Evolutionary conservation across 2,888 invertebrate species (phyloP).

Genomic region (Latrodectus hesperus): DNA sequence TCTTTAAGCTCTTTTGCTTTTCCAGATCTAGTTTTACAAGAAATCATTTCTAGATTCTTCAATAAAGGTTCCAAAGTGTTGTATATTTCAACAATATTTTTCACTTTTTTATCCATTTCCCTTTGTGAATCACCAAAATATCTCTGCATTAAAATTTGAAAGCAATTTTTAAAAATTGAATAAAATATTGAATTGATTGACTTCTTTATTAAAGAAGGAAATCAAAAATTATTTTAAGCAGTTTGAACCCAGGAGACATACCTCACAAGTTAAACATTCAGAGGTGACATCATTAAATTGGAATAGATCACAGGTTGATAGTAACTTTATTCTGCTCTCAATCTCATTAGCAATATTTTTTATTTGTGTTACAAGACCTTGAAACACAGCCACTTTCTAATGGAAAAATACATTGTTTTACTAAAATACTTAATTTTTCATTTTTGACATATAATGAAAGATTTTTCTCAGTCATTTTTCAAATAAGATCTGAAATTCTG

Average conservation of each 20-base stretch:
- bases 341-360: constrained; percentile 40
- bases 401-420: too few species aligned
- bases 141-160: constrained; percentile 75
- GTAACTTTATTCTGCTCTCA: constrained; percentile 18
- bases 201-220: too few species aligned
- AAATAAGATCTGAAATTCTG: too few species aligned
- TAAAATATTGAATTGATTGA: too few species aligned
- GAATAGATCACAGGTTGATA: constrained; percentile 29
- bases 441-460: too few species aligned
- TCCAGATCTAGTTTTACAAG: constrained; percentile 86
- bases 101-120: constrained; percentile 82
- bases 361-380: background rate
- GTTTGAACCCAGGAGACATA: background rate
- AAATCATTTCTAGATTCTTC: constrained; percentile 88
- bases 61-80: constrained; percentile 87
- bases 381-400: too few species aligned
- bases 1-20: constrained; percentile 82
- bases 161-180: background rate
- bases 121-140: constrained; percentile 84
- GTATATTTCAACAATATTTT: constrained; percentile 83
- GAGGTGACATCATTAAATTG: background rate
- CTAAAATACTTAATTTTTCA: too few species aligned
- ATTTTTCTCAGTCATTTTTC: too few species aligned
- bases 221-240: too few species aligned
- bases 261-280: constrained; percentile 41